These are phyloP conservation scores for Pherbina coryleti DNA, from an alignment of 2,888 invertebrate species.

Conservation along the genomic window DNA sequence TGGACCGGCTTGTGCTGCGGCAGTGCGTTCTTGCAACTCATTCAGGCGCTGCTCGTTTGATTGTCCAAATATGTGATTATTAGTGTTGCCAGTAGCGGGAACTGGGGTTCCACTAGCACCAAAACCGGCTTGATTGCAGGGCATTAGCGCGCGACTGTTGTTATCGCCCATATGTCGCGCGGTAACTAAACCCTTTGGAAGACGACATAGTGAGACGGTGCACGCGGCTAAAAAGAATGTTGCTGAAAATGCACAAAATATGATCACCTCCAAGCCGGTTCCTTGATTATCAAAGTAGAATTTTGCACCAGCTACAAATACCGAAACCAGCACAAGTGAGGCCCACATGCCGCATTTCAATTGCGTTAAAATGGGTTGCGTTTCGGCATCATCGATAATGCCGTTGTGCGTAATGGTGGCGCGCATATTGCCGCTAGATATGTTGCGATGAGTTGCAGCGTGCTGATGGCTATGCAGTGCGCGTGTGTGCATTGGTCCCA, in stretches of 20 bases:
- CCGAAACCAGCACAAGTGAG: conserved; percentile 77
- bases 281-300: conserved; percentile 79
- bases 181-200: conserved; percentile 66
- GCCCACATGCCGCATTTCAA: conserved; percentile 80
- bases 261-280: conserved; percentile 74
- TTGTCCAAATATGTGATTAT: conserved; percentile 21
- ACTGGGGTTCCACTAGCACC: conserved; percentile 44
- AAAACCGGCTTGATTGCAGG: background rate
- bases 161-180: conserved; percentile 47
- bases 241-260: conserved; percentile 76
- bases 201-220: conserved; percentile 75
- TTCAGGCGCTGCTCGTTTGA: conserved; percentile 44
- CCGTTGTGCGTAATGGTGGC: conserved; percentile 21
- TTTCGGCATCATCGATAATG: conserved; percentile 57
- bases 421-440: conserved; percentile 48
- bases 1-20: conserved; percentile 69
- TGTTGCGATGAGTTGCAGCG: conserved; percentile 23
- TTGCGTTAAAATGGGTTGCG: conserved; percentile 70
- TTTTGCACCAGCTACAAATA: conserved; percentile 79
- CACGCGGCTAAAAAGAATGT: conserved; percentile 76
- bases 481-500: background rate
- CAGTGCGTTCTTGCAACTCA: conserved; percentile 43
- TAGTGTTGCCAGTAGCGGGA: conserved; percentile 33
- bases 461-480: background rate
- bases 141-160: conserved; percentile 41